phyloP scores from a whole-genome alignment of 2,797 vertebrate genomes.

The Streptopelia turtur region DNA sequence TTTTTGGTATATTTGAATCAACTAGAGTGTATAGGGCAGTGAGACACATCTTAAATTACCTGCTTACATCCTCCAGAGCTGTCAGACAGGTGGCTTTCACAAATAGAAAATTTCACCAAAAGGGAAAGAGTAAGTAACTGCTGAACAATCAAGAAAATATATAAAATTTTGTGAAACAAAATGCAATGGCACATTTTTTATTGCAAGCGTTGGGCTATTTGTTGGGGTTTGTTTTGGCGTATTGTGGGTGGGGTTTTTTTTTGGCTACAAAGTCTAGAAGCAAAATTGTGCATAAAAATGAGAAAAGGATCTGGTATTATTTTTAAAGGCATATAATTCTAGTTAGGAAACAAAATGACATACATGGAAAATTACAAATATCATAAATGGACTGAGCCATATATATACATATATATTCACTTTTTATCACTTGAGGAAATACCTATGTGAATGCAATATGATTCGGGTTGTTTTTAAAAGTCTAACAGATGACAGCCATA shows the following conservation, averaged over 20 bases:
- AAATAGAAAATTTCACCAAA: neutral
- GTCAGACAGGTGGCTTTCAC: neutral
- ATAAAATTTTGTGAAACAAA: neutral
- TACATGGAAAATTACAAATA: neutral
- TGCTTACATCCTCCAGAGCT: neutral
- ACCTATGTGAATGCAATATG: rapidly evolving
- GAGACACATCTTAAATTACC: neutral
- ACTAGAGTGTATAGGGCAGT: neutral
- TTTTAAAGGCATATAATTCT: neutral
- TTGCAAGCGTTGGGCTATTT: neutral
- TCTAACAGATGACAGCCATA: neutral
- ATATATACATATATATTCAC: neutral
- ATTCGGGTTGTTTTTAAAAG: neutral
- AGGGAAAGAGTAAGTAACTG: neutral
- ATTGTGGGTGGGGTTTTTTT: neutral
- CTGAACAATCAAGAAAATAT: neutral
- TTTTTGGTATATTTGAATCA: neutral
- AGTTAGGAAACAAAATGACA: neutral
- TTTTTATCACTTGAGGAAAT: neutral
- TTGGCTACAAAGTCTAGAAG: neutral
- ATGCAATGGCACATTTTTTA: neutral
- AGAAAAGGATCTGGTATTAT: neutral
- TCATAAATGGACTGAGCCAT: neutral
- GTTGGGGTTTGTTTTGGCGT: too few species aligned
- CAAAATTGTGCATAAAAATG: neutral